phyloP scores from a whole-genome alignment of 2,888 invertebrate genomes.

The Agrilus biguttatus region DNA sequence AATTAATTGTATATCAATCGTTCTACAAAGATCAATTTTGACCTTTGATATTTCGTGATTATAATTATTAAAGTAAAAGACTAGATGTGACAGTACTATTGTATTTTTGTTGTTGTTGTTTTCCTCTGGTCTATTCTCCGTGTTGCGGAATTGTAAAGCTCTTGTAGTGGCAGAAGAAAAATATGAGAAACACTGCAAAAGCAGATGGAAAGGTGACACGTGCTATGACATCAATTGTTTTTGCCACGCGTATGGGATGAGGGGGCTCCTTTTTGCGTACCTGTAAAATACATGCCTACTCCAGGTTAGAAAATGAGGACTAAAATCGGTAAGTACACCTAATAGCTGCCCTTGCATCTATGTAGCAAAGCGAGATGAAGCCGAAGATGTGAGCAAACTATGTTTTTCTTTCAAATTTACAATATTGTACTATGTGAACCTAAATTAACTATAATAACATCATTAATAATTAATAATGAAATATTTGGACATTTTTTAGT shows the following conservation, averaged over 20 bases:
- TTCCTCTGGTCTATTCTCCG: conserved; percentile 8
- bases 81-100: too few relatives aligned
- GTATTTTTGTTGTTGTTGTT: not conserved
- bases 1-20: too few relatives aligned
- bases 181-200: conserved; percentile 84
- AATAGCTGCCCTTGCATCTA: conserved; percentile 2
- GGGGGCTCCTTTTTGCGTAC: conserved; percentile 84
- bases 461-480: too few relatives aligned
- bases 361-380: not conserved
- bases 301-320: conserved; percentile 20
- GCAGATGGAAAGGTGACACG: conserved; percentile 88
- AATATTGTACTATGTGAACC: too few relatives aligned
- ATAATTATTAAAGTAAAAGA: too few relatives aligned
- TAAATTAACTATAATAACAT: too few relatives aligned
- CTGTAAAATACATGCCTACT: conserved; percentile 68
- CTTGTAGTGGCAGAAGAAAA: conserved; percentile 91
- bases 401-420: too few relatives aligned
- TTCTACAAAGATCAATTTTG: too few relatives aligned
- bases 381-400: too few relatives aligned
- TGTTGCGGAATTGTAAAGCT: conserved; percentile 53
- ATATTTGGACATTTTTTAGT: too few relatives aligned
- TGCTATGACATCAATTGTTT: conserved; percentile 89
- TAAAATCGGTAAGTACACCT: conserved; percentile 7
- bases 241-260: conserved; percentile 84
- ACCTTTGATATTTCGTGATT: too few relatives aligned